A percentile compares a stretch with the other conserved stretches of the same genome.
Evolutionary conservation across 2,797 vertebrate genomes (phyloP).

Genomic region (Falco columbarius): DNA sequence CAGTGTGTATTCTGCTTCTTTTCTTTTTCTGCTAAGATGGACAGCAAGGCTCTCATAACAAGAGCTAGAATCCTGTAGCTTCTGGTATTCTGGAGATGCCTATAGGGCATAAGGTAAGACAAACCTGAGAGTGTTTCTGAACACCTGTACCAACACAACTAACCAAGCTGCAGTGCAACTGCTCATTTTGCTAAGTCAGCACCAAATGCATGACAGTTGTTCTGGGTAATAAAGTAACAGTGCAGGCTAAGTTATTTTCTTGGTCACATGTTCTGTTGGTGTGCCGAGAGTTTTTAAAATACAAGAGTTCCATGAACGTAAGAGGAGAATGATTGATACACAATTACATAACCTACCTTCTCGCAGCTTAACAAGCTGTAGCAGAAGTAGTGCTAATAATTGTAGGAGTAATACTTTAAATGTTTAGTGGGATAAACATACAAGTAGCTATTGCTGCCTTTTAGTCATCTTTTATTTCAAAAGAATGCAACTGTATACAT

Average conservation of each 20-base stretch:
- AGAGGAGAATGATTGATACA: not conserved
- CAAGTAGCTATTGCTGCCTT: not conserved
- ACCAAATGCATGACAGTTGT: not conserved
- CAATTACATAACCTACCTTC: not conserved
- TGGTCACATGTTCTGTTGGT: not conserved
- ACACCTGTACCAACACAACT: not conserved
- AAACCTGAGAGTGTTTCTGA: not conserved
- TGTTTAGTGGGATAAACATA: not conserved
- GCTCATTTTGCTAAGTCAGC: not conserved
- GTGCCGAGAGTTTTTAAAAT: not conserved
- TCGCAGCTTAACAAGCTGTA: not conserved
- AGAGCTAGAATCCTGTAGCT: slow-evolving; percentile 89
- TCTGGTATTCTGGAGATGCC: slow-evolving; percentile 89
- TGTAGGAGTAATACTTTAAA: not conserved
- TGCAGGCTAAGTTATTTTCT: not conserved
- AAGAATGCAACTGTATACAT: not conserved
- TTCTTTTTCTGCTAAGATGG: slow-evolving; percentile 88
- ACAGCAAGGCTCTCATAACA: slow-evolving; percentile 87
- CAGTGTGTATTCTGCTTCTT: slow-evolving; percentile 91
- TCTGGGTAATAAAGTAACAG: not conserved
- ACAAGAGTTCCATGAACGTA: not conserved
- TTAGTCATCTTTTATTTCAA: not conserved
- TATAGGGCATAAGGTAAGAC: slow-evolving; percentile 46
- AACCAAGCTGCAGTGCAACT: not conserved
- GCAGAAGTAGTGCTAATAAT: not conserved